These are phyloP conservation scores for Notolabrus celidotus DNA, from an alignment of 2,797 vertebrate genomes.

Conservation along the genomic window DNA sequence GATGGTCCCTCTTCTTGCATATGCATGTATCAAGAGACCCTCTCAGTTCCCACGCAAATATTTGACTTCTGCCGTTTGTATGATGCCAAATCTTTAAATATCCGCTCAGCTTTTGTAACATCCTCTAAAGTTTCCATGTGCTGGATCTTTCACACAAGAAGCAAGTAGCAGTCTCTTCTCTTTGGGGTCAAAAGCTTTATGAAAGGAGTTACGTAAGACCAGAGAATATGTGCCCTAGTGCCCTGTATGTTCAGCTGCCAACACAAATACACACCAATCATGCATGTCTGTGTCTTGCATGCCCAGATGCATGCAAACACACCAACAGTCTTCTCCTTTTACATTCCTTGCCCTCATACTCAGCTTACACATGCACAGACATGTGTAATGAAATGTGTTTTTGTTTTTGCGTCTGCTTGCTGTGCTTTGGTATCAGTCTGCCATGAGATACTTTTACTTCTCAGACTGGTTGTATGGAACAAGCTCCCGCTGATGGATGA, in stretches of 20 bases:
- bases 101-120: slow-evolving; percentile 8
- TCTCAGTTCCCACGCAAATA: slow-evolving; percentile 25
- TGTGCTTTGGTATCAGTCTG: slow-evolving; percentile 17
- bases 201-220: slow-evolving; percentile 28
- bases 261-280: slow-evolving; percentile 3
- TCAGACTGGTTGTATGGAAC: background rate
- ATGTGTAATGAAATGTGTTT: slow-evolving; percentile 23
- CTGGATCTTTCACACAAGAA: background rate
- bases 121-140: background rate
- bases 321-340: slow-evolving; percentile 8
- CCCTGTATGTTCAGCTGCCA: slow-evolving; percentile 47
- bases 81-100: slow-evolving; percentile 11
- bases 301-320: background rate
- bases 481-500: slow-evolving; percentile 10
- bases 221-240: slow-evolving; percentile 12
- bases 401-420: slow-evolving; percentile 12
- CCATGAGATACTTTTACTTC: slow-evolving; percentile 18
- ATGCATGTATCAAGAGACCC: slow-evolving; percentile 8
- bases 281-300: background rate
- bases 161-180: background rate
- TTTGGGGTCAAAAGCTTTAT: slow-evolving; percentile 19
- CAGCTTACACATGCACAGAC: slow-evolving; percentile 32
- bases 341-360: slow-evolving; percentile 30
- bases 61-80: slow-evolving; percentile 22
- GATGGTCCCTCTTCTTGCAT: slow-evolving; percentile 1